These are phyloP conservation scores for Trachelus tabidus DNA, from an alignment of 2,888 invertebrate genomes.

Conservation along the genomic window DNA sequence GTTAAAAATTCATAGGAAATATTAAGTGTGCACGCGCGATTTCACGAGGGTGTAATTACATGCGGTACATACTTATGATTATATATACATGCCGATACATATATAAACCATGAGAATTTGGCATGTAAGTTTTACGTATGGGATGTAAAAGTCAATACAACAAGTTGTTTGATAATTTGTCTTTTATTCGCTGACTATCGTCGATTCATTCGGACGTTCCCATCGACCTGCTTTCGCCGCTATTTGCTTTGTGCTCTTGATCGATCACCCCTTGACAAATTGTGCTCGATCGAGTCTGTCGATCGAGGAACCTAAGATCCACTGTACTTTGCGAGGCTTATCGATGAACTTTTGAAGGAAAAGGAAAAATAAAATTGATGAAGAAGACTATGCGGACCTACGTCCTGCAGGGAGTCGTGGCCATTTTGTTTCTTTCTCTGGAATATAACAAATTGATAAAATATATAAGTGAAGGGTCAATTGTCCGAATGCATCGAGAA, in stretches of 20 bases:
- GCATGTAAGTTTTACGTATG: slow-evolving; percentile 29
- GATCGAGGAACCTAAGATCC: background rate
- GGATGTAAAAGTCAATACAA: slow-evolving; percentile 48
- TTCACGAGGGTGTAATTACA: slow-evolving; percentile 28
- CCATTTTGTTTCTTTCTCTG: background rate
- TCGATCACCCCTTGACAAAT: background rate
- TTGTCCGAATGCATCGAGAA: background rate
- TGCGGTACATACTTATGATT: slow-evolving; percentile 29
- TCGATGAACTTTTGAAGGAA: background rate
- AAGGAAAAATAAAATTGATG: background rate
- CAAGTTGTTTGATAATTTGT: slow-evolving; percentile 48
- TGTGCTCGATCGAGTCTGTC: background rate
- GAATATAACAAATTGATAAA: background rate
- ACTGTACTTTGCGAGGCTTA: background rate
- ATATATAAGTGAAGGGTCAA: background rate
- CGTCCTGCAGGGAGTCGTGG: background rate
- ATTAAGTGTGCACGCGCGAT: slow-evolving; percentile 2
- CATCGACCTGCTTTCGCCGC: background rate
- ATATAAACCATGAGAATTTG: slow-evolving; percentile 16
- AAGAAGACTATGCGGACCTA: background rate
- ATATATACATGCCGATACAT: slow-evolving; percentile 21
- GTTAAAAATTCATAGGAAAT: slow-evolving; percentile 15
- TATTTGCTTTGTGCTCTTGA: background rate
- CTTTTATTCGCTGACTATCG: slow-evolving; percentile 52
- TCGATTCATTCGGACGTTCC: slow-evolving; percentile 62